Evolutionary conservation across 64 coral and sea anemone genomes (phyloP).

Genomic region (Montipora cactus): DNA sequence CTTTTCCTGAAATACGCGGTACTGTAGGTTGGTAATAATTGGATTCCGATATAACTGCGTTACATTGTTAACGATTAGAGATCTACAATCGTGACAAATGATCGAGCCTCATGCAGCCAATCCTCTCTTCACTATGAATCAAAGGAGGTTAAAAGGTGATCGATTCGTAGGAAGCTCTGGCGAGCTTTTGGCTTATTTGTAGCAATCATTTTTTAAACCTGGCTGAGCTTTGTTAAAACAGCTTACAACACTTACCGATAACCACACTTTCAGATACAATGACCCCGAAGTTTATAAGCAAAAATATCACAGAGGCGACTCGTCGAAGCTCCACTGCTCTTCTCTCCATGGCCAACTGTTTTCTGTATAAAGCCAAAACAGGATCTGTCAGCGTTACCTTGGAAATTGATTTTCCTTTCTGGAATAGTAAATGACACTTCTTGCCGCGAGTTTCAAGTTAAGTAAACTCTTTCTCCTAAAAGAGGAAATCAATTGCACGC

Average conservation of each 20-base stretch:
- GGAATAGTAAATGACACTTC: too few relatives aligned
- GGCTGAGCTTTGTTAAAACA: neutral
- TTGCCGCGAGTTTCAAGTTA: neutral
- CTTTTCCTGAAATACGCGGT: too few relatives aligned
- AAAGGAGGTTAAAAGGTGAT: too few relatives aligned
- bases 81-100: too few relatives aligned
- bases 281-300: slow-evolving; percentile 51
- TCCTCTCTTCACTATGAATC: too few relatives aligned
- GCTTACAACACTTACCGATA: slow-evolving; percentile 2
- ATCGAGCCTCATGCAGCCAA: too few relatives aligned
- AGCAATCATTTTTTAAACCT: neutral
- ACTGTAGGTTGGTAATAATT: too few relatives aligned
- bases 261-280: slow-evolving; percentile 39
- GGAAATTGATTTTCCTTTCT: neutral
- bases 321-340: slow-evolving; percentile 7
- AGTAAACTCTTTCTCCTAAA: neutral
- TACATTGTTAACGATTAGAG: too few relatives aligned
- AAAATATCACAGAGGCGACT: slow-evolving; percentile 38
- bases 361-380: neutral
- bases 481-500: neutral
- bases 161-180: too few relatives aligned
- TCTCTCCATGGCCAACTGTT: slow-evolving; percentile 33
- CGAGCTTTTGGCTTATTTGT: neutral
- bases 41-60: too few relatives aligned
- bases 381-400: neutral